phyloP scores from a whole-genome alignment of 2,113 vertebrate genomes.

The Silurus glanis region DNA sequence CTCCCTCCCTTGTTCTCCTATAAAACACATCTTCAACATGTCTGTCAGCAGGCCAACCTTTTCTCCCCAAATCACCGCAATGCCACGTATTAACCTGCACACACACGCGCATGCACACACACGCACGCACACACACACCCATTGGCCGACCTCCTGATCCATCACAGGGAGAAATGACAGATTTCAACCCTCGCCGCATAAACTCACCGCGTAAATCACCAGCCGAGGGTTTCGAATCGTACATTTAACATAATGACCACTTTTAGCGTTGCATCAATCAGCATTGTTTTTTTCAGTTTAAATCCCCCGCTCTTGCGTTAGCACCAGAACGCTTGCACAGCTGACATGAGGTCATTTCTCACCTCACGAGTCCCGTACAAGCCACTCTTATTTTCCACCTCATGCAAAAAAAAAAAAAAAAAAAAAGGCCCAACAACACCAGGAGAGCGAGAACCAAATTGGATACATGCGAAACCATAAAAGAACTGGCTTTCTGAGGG shows the following conservation, averaged over 20 bases:
- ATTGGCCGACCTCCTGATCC: background rate
- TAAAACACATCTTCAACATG: conserved; percentile 31
- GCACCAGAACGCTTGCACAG: conserved; percentile 52
- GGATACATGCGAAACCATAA: conserved; percentile 47
- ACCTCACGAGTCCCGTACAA: conserved; percentile 39
- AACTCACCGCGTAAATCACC: conserved; percentile 13
- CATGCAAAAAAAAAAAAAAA: conserved; percentile 45
- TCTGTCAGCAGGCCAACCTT: conserved; percentile 9
- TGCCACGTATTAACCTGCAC: conserved; percentile 14
- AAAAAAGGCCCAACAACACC: conserved; percentile 34
- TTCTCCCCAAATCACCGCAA: conserved; percentile 4
- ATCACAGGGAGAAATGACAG: background rate
- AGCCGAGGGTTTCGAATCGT: background rate
- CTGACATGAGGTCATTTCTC: conserved; percentile 59
- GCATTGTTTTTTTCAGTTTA: background rate
- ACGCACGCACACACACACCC: background rate
- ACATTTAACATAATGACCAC: conserved; percentile 19
- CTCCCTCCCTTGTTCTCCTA: background rate
- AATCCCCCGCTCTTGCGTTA: background rate
- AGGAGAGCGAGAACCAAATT: conserved; percentile 34
- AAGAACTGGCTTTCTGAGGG: conserved; percentile 34
- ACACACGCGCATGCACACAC: background rate
- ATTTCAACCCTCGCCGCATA: background rate
- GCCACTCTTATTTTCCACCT: conserved; percentile 14
- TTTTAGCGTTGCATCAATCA: conserved; percentile 37